Evolutionary conservation across 1,140 invertebrate genomes (phyloP).

Genomic region (Brachionus asplanchnoidis): DNA sequence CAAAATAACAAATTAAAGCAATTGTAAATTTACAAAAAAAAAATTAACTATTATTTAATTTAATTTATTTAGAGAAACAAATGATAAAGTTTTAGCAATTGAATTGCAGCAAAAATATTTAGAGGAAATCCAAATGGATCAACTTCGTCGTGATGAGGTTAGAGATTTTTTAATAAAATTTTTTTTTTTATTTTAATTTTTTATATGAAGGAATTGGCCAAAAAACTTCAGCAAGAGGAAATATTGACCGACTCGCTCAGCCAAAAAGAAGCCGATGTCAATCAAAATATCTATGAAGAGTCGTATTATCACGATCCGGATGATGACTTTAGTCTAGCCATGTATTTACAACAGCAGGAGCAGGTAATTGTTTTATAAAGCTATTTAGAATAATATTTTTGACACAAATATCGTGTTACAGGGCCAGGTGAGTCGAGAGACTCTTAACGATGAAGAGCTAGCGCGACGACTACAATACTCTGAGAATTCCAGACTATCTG

Average conservation of each 20-base stretch:
- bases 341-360: conserved; percentile 23
- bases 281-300: conserved; percentile 7
- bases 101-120: conserved; percentile 7
- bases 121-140: neutral
- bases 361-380: neutral
- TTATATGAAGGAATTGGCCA: neutral
- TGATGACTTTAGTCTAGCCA: conserved; percentile 15
- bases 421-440: neutral
- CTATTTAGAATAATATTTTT: neutral
- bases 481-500: neutral
- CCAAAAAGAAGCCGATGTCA: neutral
- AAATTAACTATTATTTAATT: neutral
- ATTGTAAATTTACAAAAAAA: neutral
- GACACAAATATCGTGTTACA: conserved; percentile 11
- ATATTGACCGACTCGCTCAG: neutral
- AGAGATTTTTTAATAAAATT: neutral
- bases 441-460: conserved; percentile 3
- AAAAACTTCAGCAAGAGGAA: conserved; percentile 16
- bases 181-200: neutral
- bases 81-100: neutral
- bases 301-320: conserved; percentile 30
- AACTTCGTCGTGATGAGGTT: neutral
- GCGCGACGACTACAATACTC: neutral
- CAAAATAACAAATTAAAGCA: neutral
- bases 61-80: neutral